Conservation (phyloP, 1,140 invertebrate genomes). For the Euschistus heros region DNA sequence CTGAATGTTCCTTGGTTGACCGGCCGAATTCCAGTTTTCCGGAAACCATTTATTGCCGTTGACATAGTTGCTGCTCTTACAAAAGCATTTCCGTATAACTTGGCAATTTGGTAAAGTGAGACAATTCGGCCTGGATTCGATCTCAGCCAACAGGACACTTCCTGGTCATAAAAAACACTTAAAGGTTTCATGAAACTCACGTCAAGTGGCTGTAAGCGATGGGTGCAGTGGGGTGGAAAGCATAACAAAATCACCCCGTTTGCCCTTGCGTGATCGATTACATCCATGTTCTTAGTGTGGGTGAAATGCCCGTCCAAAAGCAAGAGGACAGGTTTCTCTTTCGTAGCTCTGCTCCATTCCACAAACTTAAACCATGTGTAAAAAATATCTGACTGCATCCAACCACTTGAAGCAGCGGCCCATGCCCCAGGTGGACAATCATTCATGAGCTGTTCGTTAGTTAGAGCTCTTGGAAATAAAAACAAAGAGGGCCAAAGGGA, state of each 20-base stretch:
- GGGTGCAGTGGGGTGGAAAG: conserved; percentile 11
- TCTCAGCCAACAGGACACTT: not conserved
- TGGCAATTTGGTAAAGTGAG: not conserved
- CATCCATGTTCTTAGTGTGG: too few relatives aligned
- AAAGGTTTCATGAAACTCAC: not conserved
- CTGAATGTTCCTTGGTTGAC: not conserved
- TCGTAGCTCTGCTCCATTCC: too few relatives aligned
- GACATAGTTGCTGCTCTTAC: not conserved
- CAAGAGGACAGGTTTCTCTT: too few relatives aligned
- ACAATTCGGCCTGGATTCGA: not conserved
- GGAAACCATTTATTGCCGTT: not conserved
- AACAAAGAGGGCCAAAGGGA: too few relatives aligned
- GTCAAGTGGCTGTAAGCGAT: conserved; percentile 11
- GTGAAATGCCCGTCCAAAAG: too few relatives aligned
- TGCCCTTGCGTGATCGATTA: too few relatives aligned
- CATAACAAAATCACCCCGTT: not conserved
- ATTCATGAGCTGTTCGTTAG: too few relatives aligned
- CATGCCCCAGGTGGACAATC: too few relatives aligned
- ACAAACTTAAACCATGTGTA: too few relatives aligned
- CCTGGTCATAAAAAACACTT: not conserved
- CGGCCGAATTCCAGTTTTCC: not conserved
- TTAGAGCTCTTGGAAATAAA: too few relatives aligned
- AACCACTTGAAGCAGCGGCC: too few relatives aligned
- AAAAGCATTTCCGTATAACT: not conserved
- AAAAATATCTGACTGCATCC: too few relatives aligned